Evolutionary conservation across 2,888 invertebrate species (phyloP), one percentile per base, ranked within the genome.

Genomic region (Catocala fraxini): DNA sequence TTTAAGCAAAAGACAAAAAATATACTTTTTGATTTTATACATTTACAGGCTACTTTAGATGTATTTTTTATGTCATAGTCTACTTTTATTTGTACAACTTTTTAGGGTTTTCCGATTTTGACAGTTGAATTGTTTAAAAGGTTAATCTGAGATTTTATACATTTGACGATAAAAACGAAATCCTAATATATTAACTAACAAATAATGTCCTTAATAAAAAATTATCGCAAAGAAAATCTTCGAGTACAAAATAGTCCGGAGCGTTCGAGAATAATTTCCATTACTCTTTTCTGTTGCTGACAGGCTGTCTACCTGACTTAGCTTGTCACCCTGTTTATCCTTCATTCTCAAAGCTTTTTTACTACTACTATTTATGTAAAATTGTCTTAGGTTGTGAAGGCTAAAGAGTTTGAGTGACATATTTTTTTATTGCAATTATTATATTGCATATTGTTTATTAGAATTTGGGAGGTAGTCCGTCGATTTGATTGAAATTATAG

Each of bases 251-350:
- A 43, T 34, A 39, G 25, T 67, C 46, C 12, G 12, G 11, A 54
- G 45, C 12, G 51, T 58, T 59, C 46, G 5, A 59, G 52, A n/a
- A 62, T 60, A 57, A 61, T 63, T 59, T 53, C 42, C 52, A 52
- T 66, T 59, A 25, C 52, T 63, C 62, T 46, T 41, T 13, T 13
- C 60, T 63, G 70, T 54, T 59, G 53, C 43, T 73, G 70, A 66
- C 66, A 73, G 57, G 43, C 47, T 10, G 56, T 70, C 65, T n/a
- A 43, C 45, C 52, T 54, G 57, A 42, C 55, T 60, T 39, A 73
- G 41, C 11, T 43, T 35, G 63, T 66, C 70, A 58, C 53, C 41
- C 48, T 59, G 35, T 61, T 65, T 63, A 56, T 56, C 9, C 34
- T 43, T 51, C 33, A 49, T 56, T n/a, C 45, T 55, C 12, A 7